Evolutionary conservation across 2,888 invertebrate genomes (phyloP), one percentile per base, ranked within the genome.

Genomic region (Cosmopolites sordidus): DNA sequence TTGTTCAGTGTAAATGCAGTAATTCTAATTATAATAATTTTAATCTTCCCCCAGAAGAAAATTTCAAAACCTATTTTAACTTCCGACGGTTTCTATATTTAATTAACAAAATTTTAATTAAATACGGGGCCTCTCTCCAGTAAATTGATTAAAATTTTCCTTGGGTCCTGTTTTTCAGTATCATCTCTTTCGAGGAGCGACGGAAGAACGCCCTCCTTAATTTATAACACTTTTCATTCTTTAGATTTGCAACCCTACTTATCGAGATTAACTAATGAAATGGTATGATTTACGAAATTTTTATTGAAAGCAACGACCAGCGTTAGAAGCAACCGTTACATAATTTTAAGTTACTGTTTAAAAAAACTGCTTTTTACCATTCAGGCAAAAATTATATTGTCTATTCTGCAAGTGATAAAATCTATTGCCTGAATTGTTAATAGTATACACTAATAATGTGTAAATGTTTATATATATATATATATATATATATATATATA

Each of bases 191-290:
- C 5, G 3, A n/a, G 33, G n/a, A 3, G 5, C 3, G 33, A 33
- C 33, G 33, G 33, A 12, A 33, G 33, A 12, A 40, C 48, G 43
- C 30, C 39, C 44, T 15, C 18, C 40, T 46, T 60, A 63, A 66
- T 64, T 66, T 64, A 66, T 64, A 57, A 58, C 60, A 59, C 59
- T 62, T 64, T 62, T 61, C 60, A 58, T 65, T 62, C 63, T 63
- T 64, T 61, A 61, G 62, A 64, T 63, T 63, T 63, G 62, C 64
- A 66, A 62, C 65, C 64, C 64, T 66, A 66, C 66, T 66, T 65
- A 66, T 65, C 54, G 61, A 61, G 63, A 66, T 66, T 66, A 66
- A 66, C 64, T 66, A 66, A 66, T 66, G 65, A 66, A 66, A 66
- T 64, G 64, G 61, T 61, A 62, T 60, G 64, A 66, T 63, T 66